These are phyloP conservation scores for Drosophila lutescens DNA, from an alignment of 2,888 invertebrate species.

Conservation along the genomic window DNA sequence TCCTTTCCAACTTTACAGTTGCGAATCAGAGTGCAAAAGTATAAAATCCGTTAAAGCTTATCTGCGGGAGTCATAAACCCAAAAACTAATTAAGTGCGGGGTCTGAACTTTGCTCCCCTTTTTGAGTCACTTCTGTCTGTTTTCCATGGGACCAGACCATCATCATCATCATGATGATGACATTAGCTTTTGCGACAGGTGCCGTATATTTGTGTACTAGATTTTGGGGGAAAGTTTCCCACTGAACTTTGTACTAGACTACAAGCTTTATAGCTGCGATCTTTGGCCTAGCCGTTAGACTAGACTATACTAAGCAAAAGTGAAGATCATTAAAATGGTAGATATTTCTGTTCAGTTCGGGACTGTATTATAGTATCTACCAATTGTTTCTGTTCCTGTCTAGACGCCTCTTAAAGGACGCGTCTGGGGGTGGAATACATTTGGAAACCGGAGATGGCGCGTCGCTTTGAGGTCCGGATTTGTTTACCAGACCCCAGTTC, in stretches of 20 bases:
- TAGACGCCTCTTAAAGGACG: slow-evolving; percentile 14
- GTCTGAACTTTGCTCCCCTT: slow-evolving; percentile 52
- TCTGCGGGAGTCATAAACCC: slow-evolving; percentile 47
- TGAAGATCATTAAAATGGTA: no score
- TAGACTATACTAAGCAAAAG: no score
- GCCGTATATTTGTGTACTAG: slow-evolving; percentile 8
- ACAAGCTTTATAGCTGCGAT: slow-evolving; percentile 17
- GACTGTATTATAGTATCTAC: background rate
- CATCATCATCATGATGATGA: slow-evolving; percentile 5
- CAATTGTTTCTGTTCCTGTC: slow-evolving; percentile 4
- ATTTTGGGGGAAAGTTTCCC: slow-evolving; percentile 34
- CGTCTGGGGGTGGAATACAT: background rate
- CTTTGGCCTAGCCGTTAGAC: slow-evolving; percentile 1
- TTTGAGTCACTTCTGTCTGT: slow-evolving; percentile 16
- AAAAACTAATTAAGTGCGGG: slow-evolving; percentile 51
- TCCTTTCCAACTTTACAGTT: slow-evolving; percentile 1
- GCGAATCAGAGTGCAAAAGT: slow-evolving; percentile 34
- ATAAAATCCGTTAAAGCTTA: slow-evolving; percentile 33
- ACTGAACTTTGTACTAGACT: slow-evolving; percentile 22
- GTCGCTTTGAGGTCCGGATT: slow-evolving; percentile 21
- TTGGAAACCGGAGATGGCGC: slow-evolving; percentile 34
- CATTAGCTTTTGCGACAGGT: slow-evolving; percentile 26
- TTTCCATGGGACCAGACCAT: slow-evolving; percentile 1
- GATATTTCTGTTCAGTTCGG: background rate
- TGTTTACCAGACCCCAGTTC: slow-evolving; percentile 22